These are phyloP conservation scores for Danio choprae DNA, from an alignment of 2,797 vertebrate species.

Conservation along the genomic window DNA sequence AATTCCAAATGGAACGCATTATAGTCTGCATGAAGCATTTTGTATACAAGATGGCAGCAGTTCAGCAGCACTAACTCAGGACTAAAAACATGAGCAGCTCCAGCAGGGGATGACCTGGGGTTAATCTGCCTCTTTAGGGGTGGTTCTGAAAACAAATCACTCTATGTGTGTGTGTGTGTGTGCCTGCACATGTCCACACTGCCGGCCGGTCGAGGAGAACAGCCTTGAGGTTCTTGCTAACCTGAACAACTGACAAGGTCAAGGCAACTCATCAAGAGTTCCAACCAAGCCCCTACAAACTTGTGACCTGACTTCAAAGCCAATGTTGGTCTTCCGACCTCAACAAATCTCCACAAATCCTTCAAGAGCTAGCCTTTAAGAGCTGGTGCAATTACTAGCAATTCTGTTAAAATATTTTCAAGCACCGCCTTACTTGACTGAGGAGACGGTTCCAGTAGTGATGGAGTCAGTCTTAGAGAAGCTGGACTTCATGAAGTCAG, in stretches of 20 bases:
- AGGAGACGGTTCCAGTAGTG: constrained; percentile 98
- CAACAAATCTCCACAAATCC: constrained; percentile 64
- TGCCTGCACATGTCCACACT: constrained; percentile 1
- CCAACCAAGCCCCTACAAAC: not conserved
- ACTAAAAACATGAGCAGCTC: constrained; percentile 70
- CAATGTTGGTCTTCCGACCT: constrained; percentile 60
- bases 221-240: constrained; percentile 70
- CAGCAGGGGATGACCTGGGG: constrained; percentile 74
- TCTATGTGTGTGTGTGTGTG: constrained; percentile 23
- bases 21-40: constrained; percentile 3
- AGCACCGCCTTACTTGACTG: constrained; percentile 92
- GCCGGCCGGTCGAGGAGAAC: constrained; percentile 56
- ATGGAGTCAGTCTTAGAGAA: constrained; percentile 99
- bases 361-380: no score
- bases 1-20: constrained; percentile 32
- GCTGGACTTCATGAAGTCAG: constrained; percentile 95
- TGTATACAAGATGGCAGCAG: constrained; percentile 34
- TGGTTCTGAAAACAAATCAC: constrained; percentile 39
- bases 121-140: constrained; percentile 79
- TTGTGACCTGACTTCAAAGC: constrained; percentile 74
- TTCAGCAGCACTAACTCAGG: constrained; percentile 66
- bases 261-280: constrained; percentile 70
- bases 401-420: not conserved
- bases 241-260: constrained; percentile 76
- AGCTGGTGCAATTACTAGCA: not conserved